Conservation (phyloP, 2,797 vertebrate genomes). For the Podarcis lilfordi region DNA sequence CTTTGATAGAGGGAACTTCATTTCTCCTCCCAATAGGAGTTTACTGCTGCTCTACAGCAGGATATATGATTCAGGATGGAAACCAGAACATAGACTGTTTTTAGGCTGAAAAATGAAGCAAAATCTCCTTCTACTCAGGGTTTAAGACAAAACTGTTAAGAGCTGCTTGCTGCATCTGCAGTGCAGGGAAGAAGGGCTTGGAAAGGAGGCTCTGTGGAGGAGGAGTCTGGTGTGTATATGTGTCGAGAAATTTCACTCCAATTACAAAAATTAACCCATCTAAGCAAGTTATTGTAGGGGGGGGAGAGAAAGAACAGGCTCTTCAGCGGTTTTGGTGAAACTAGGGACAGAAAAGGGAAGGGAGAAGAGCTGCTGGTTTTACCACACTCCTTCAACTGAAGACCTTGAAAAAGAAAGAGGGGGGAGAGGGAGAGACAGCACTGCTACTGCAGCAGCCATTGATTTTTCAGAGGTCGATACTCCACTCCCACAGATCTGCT, state of each 20-base stretch:
- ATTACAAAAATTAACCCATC: constrained; percentile 66
- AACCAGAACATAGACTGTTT: constrained; percentile 47
- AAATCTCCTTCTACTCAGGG: constrained; percentile 52
- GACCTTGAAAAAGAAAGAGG: constrained; percentile 43
- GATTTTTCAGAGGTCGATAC: constrained; percentile 80
- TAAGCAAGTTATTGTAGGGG: constrained; percentile 48
- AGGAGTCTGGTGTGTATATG: constrained; percentile 44
- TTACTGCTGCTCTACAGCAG: constrained; percentile 39
- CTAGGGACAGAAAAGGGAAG: constrained; percentile 40
- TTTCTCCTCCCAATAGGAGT: background rate
- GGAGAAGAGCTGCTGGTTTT: constrained; percentile 45
- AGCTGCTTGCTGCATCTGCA: constrained; percentile 69
- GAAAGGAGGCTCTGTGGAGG: constrained; percentile 67
- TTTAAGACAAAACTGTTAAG: constrained; percentile 57
- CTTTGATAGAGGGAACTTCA: constrained; percentile 15
- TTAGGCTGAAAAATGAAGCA: constrained; percentile 45
- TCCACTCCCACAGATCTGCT: constrained; percentile 78
- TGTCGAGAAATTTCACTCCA: constrained; percentile 64
- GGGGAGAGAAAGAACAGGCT: background rate
- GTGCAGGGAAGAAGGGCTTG: constrained; percentile 66
- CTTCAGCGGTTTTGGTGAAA: constrained; percentile 41
- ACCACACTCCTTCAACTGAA: constrained; percentile 67
- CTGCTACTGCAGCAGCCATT: constrained; percentile 76
- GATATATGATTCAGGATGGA: constrained; percentile 42
- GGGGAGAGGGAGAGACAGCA: constrained; percentile 25